Evolutionary conservation across 2,797 vertebrate species (phyloP), one percentile per base, ranked within the genome.

Genomic region (Chanos chanos): DNA sequence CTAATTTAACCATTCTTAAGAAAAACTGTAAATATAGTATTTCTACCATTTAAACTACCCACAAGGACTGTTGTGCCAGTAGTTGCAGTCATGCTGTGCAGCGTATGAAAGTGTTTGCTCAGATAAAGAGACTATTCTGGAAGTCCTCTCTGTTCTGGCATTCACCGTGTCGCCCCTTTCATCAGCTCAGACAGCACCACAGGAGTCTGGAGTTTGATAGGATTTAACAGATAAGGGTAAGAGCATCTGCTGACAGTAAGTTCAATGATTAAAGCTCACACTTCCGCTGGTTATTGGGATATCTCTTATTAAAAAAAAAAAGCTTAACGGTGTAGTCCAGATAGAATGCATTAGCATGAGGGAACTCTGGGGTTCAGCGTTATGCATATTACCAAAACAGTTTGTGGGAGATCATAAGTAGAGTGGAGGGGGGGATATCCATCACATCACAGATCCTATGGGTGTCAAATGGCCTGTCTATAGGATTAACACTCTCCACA

Each of bases 401-500:
- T 80, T 77, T 81, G 22, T 62, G 75, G n/a, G n/a, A 79, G 80
- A 87, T 78, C 80, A 81, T 72, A 76, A 60, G 12, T 18, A 21
- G 9, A 55, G 65, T 52, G 58, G 66, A 61, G 75, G 61, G 72
- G 73, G 60, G 77, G 81, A 53, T 16, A 60, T 78, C 66, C 76
- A 76, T 83, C 73, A 80, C 82, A 83, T 87, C 77, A 71, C 70
- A 79, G 76, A 79, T 85, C 81, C 81, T 68, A n/a, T 66, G 72
- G 75, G 83, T 81, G 81, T 81, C 81, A 83, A 76, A 86, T 86
- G 75, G 76, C 73, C 70, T 86, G 82, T 78, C 81, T 82, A 77
- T 84, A 85, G 83, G 85, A 88, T 88, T 88, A 89, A 79, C 75
- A 22, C 77, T 76, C 67, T 76, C 75, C 77, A 83, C 70, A 73